Percentiles rank a stretch among this genome's conserved stretches.
Conservation (phyloP, 2,113 vertebrate genomes). For the Brevimyrus niger region DNA sequence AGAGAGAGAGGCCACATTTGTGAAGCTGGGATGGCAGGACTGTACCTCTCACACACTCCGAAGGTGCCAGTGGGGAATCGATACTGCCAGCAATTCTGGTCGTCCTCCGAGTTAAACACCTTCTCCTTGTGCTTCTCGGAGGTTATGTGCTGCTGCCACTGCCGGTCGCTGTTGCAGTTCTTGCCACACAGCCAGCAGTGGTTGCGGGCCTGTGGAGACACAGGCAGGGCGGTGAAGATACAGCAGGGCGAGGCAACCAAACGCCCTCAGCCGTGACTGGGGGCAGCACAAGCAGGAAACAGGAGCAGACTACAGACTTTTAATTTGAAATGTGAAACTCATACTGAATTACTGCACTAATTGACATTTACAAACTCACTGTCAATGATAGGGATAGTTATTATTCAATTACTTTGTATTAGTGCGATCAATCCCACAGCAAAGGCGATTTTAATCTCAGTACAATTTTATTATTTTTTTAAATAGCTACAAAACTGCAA, state of each 20-base stretch:
- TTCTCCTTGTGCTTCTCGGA: slow-evolving; percentile 97
- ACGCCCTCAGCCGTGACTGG: not conserved
- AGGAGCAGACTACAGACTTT: not conserved
- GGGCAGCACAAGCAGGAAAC: not conserved
- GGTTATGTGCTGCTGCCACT: slow-evolving; percentile 97
- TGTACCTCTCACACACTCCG: slow-evolving; percentile 86
- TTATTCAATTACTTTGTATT: not conserved
- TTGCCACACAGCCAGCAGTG: slow-evolving; percentile 98
- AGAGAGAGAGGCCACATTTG: not conserved
- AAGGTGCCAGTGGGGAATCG: slow-evolving; percentile 91
- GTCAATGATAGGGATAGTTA: not conserved
- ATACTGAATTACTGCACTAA: not conserved
- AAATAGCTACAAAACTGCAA: not conserved
- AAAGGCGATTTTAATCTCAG: not conserved
- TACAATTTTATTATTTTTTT: not conserved
- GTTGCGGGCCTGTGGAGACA: slow-evolving; percentile 75
- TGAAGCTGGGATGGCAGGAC: not conserved
- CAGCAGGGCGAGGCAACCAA: not conserved
- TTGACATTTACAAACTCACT: not conserved
- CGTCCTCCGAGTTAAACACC: slow-evolving; percentile 92
- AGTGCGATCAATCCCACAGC: not conserved
- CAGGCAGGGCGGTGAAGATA: not conserved
- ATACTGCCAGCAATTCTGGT: slow-evolving; percentile 97
- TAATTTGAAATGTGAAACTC: not conserved
- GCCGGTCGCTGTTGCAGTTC: slow-evolving; percentile 97